Base-by-base conservation (phyloP, 92 coral and sea anemone genomes). In the Actinernus sp. region DNA sequence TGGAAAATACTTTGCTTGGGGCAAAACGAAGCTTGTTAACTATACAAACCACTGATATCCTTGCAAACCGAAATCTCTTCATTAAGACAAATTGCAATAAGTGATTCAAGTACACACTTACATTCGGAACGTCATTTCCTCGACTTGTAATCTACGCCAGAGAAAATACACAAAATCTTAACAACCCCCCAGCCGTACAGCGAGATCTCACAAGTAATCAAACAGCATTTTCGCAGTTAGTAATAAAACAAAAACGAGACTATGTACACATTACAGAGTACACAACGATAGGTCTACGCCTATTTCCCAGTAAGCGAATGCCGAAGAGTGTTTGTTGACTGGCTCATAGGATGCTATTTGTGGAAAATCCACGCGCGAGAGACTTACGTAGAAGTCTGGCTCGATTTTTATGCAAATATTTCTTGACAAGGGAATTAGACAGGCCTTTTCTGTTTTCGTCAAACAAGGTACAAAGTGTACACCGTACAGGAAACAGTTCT, bases 341-440 rank as follows among this genome's bases (percentile, higher is more conserved):
- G 68, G 63, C 55, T 58, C 59, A 70, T 17, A 28, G 40, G 84
- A 38, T 74, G 38, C 10, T 40, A 40, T 33, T 30, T 49, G 54
- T 31, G 26, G 7, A 49, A 40, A 50, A 53, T 61, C 61, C 50
- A 32, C 64, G 12, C 65, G 55, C 62, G 5, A 28, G 34, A 50
- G 30, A 60, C 22, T 47, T 47, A 19, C 18, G 16, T 13, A 47
- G 12, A 43, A 27, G 81, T 31, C 78, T 39, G 27, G 23, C 19
- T 39, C 59, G 64, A 84, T 84, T 84, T 68, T 84, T 72, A 84
- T 84, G 87, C 86, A 71, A 84, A 84, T 84, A 20, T 36, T 33
- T 14, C 9, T 5, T 13, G 3, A 44, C 22, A 8, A 45, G 17
- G 52, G 52, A 4, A 4, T 18, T 45, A 45, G 52, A 45, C 52